Conservation (phyloP, 2,888 invertebrate genomes). For the Parthenolecanium corni region DNA sequence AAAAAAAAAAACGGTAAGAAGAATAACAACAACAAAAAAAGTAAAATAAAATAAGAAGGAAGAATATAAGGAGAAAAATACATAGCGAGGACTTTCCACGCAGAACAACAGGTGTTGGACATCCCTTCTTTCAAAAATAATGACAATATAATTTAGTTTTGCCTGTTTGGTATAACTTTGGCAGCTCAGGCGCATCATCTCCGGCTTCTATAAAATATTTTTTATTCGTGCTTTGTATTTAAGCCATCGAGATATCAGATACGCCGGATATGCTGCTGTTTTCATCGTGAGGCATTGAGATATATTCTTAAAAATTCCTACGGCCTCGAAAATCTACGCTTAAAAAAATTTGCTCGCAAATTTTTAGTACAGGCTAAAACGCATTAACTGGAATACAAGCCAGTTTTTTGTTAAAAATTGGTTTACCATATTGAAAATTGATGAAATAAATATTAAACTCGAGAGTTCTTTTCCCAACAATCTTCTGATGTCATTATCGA, state of each 20-base stretch:
- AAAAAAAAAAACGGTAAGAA: conserved; percentile 18
- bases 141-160: conserved; percentile 29
- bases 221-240: neutral
- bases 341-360: too few relatives aligned
- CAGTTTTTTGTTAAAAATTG: too few relatives aligned
- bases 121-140: conserved; percentile 28
- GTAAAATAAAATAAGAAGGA: neutral
- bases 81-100: conserved; percentile 27
- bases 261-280: conserved; percentile 12
- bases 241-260: neutral
- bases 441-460: too few relatives aligned
- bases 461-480: too few relatives aligned
- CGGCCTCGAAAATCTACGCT: too few relatives aligned
- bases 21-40: conserved; percentile 12
- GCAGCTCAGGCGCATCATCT: conserved; percentile 20
- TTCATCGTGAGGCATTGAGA: neutral
- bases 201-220: neutral
- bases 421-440: too few relatives aligned
- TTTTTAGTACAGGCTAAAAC: too few relatives aligned
- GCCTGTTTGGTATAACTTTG: conserved; percentile 28
- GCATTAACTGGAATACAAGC: too few relatives aligned
- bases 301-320: too few relatives aligned
- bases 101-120: conserved; percentile 29
- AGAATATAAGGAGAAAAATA: conserved; percentile 8
- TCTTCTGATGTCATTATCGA: too few relatives aligned